phyloP scores from a whole-genome alignment of 2,888 invertebrate genomes.

The Torymus texanus region DNA sequence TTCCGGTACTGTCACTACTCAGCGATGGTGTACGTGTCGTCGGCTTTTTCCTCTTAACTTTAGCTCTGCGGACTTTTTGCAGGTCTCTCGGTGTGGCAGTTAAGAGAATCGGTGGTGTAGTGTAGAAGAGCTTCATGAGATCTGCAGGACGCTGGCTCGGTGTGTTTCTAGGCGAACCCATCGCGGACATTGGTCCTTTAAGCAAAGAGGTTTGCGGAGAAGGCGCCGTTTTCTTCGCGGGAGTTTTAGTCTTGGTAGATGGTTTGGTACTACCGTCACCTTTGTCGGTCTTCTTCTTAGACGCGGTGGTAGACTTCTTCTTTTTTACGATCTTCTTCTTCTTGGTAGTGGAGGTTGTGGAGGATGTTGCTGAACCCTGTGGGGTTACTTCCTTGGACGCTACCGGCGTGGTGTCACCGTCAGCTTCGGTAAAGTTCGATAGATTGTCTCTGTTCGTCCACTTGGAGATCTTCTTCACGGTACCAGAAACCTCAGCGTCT shows the following conservation, averaged over 20 bases:
- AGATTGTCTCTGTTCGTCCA: conserved; percentile 69
- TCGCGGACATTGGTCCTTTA: conserved; percentile 59
- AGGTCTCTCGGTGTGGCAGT: conserved; percentile 73
- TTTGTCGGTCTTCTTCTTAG: conserved; percentile 56
- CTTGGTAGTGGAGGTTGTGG: conserved; percentile 57
- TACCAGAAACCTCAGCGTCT: conserved; percentile 16
- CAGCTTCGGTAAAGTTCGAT: conserved; percentile 63
- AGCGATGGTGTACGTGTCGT: conserved; percentile 68
- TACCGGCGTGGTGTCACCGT: conserved; percentile 59
- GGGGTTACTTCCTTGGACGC: conserved; percentile 59
- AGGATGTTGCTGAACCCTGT: conserved; percentile 58
- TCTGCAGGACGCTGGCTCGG: conserved; percentile 69
- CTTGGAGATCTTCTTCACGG: conserved; percentile 63
- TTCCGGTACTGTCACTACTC: conserved; percentile 71
- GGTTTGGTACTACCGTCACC: conserved; percentile 32
- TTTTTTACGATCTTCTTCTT: conserved; percentile 67
- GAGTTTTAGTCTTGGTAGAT: conserved; percentile 62
- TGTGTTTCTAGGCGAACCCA: conserved; percentile 62
- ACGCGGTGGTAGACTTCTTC: conserved; percentile 65
- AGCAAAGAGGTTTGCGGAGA: conserved; percentile 56
- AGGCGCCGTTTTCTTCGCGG: conserved; percentile 64
- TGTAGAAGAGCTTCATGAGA: conserved; percentile 71
- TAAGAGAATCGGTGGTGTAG: conserved; percentile 70
- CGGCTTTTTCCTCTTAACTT: conserved; percentile 70
- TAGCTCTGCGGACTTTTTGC: conserved; percentile 70